Percentiles rank a stretch among this genome's conserved stretches.
Evolutionary conservation across 1,140 invertebrate genomes (phyloP).

Genomic region (Pygmarrhopalites habei): DNA sequence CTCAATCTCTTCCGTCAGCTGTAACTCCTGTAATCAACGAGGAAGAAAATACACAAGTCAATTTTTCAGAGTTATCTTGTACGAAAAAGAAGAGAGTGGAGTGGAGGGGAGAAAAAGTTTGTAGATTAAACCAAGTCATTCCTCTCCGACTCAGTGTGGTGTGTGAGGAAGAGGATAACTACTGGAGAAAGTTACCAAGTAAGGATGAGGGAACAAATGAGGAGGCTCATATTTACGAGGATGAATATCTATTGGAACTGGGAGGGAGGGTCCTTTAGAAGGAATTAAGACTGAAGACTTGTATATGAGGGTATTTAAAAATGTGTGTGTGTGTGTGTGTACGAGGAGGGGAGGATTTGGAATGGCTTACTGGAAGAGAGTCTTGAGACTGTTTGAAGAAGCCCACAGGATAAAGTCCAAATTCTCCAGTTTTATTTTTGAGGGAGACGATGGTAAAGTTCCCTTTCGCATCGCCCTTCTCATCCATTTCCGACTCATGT

Average conservation of each 20-base stretch:
- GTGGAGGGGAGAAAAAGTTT: neutral
- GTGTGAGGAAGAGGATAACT: too few species aligned
- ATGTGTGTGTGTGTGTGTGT: too few species aligned
- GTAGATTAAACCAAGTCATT: neutral
- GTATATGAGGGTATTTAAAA: too few species aligned
- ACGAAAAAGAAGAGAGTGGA: neutral
- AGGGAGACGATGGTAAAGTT: conserved; percentile 85
- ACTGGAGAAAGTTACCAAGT: too few species aligned
- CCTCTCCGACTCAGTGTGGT: too few species aligned
- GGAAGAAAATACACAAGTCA: neutral
- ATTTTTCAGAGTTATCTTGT: neutral
- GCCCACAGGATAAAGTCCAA: conserved; percentile 68
- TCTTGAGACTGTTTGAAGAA: conserved; percentile 48
- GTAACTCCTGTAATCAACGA: conserved; percentile 54
- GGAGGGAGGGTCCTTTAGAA: too few species aligned
- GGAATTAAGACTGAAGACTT: too few species aligned
- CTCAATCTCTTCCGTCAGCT: conserved; percentile 58
- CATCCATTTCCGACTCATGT: conserved; percentile 81
- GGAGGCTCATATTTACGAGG: too few species aligned
- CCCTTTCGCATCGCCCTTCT: conserved; percentile 88
- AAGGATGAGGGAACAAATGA: too few species aligned
- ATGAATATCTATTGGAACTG: too few species aligned
- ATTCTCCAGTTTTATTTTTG: conserved; percentile 48
- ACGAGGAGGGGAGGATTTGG: neutral
- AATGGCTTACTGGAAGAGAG: conserved; percentile 44